Evolutionary conservation across 2,113 vertebrate species (phyloP), one percentile per base, ranked within the genome.

Genomic region (Dunckerocampus dactyliophorus): DNA sequence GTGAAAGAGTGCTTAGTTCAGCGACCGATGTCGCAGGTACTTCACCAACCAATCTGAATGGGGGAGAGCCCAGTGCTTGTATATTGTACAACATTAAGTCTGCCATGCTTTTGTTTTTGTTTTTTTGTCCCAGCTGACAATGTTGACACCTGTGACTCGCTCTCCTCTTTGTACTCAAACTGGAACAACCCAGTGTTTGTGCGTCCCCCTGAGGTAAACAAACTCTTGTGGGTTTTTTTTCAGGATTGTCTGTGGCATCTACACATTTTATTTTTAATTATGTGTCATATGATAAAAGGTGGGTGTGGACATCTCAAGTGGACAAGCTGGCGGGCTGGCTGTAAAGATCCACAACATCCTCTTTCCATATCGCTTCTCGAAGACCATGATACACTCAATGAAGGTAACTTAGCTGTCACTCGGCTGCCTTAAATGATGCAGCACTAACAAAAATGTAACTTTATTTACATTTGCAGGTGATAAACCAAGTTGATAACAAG

Each of bases 401-500:
- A 93, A 95, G 94, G 97, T 89, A 91, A 79, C 71, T 58, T 5
- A 16, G 31, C 55, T 24, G 39, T 59, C 37, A 21, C 8, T 34
- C 9, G 8, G 0, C 49, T 14, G 14, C 20, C 14, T 4, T 16
- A 7, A 52, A 7, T 56, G 14, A 34, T 62, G 1, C 37, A 3
- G 14, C 67, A 3, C 50, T 43, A 16, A 46, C 16, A 34, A 45
- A 62, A 4, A 37, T 53, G 43, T 50, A 31, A 19, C 4, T 37
- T 34, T 8, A 16, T 16, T 46, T 52, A 85, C 24, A 79, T 7
- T 69, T 85, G 17, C 79, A 99, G 97, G 95, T 99, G 67, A 92
- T 99, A 75, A 89, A 94, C 87, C 97, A 99, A 89, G 96, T 99
- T 81, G 97, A 99, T 85, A 95, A 92, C 85, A 99, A 99, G 87